Base-by-base conservation (phyloP, 2,888 invertebrate genomes). In the Fragum whitleyi region DNA sequence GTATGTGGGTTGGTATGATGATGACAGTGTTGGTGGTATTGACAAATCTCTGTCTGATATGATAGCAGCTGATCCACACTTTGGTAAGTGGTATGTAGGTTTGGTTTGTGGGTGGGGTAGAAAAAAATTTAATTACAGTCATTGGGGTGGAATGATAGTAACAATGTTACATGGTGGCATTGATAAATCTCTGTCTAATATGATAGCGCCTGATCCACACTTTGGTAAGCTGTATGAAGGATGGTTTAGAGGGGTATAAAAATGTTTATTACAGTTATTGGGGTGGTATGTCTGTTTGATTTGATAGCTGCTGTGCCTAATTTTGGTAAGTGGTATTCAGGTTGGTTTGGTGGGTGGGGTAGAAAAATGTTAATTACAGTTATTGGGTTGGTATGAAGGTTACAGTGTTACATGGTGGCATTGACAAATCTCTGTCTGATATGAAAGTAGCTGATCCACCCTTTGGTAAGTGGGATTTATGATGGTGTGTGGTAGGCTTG, bases 181-280 rank as follows among this genome's bases (percentile, higher is more conserved):
- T 32, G 92, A 92, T 29, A 89, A 88, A 29, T 92, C 94, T 0
- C 42, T 94, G 32, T 83, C 91, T 19, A 91, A 92, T 36, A 92
- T 95, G 91, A 78, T 92, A 2, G 84, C 87, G n/a, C 92, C 94
- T 9, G 95, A 95, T 88, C 94, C 95, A 1, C 86, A 93, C 59
- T 95, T 94, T 87, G 93, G 95, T 94, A 88, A 89, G 88, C n/a
- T n/a, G n/a, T n/a, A n/a, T n/a, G n/a, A 82, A n/a, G n/a, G n/a
- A n/a, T n/a, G n/a, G n/a, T n/a, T n/a, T n/a, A n/a, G n/a, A n/a
- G n/a, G n/a, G n/a, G n/a, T n/a, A n/a, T n/a, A n/a, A n/a, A n/a
- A n/a, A n/a, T n/a, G n/a, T 23, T n/a, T 32, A 16, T 70, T 74
- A 19, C 74, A 82, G 94, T 94, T 89, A 88, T 91, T 91, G 39